Evolutionary conservation across 1,140 invertebrate species (phyloP).

Genomic region (Heliconius himera): DNA sequence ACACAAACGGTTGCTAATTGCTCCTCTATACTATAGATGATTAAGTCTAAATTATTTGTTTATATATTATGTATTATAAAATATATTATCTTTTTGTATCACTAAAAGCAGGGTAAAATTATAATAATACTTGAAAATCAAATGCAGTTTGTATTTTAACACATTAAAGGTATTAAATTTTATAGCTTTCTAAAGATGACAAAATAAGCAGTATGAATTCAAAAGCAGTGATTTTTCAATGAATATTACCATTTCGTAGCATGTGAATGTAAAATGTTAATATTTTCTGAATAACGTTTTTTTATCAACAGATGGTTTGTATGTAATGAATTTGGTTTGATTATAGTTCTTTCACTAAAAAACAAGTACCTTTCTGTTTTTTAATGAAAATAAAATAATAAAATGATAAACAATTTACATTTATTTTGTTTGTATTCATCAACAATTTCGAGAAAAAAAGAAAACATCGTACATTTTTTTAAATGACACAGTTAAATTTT

Average conservation of each 20-base stretch:
- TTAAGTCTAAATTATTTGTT: constrained; percentile 6
- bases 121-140: constrained; percentile 7
- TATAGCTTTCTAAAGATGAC: constrained; percentile 7
- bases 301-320: neutral
- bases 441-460: neutral
- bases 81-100: neutral
- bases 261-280: neutral
- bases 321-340: too few species aligned
- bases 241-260: neutral
- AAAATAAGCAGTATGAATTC: neutral
- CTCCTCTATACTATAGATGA: neutral
- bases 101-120: constrained; percentile 14
- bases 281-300: neutral
- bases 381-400: too few species aligned
- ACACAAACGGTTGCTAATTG: neutral
- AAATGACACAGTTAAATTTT: constrained; percentile 24
- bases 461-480: neutral
- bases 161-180: constrained; percentile 5
- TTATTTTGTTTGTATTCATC: neutral
- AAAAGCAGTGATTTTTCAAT: neutral
- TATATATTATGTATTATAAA: constrained; percentile 9
- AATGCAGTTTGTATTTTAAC: constrained; percentile 11
- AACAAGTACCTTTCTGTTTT: neutral
- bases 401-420: neutral
- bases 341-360: too few species aligned